phyloP scores from a whole-genome alignment of 2,113 vertebrate genomes.

The Lophochroa leadbeateri region DNA sequence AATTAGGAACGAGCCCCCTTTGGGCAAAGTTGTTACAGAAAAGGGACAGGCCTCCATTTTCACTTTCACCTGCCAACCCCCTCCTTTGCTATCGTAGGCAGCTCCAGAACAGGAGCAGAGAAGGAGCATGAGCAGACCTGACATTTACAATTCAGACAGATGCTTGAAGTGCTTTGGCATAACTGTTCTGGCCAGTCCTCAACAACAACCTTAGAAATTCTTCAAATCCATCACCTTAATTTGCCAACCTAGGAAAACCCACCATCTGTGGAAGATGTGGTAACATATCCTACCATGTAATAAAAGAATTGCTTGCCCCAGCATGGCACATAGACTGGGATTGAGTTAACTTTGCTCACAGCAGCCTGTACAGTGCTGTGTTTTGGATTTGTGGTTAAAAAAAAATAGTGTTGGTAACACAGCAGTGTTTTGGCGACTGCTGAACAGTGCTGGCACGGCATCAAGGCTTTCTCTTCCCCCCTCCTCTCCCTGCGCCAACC shows the following conservation, averaged over 20 bases:
- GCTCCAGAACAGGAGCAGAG: background rate
- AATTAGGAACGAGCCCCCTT: conserved; percentile 48
- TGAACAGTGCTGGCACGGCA: background rate
- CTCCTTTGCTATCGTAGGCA: background rate
- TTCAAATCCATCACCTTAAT: background rate
- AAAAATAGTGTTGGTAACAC: background rate
- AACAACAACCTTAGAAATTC: background rate
- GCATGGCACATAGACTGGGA: background rate
- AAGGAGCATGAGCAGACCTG: background rate
- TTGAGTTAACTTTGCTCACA: background rate
- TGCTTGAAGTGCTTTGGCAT: background rate
- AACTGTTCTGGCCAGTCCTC: background rate
- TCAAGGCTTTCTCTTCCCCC: background rate
- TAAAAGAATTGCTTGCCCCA: background rate
- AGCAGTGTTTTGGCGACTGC: background rate
- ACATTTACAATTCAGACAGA: background rate
- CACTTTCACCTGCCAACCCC: background rate
- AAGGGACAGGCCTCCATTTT: conserved; percentile 12
- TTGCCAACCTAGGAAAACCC: background rate
- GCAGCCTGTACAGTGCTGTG: background rate
- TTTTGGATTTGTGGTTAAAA: background rate
- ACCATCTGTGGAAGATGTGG: background rate
- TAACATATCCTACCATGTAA: background rate
- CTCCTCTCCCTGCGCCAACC: background rate
- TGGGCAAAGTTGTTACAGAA: conserved; percentile 48